A percentile compares a stretch with the other conserved stretches of the same genome.
Evolutionary conservation across 1,140 invertebrate species (phyloP).

Genomic region (Phocides pigmalion): DNA sequence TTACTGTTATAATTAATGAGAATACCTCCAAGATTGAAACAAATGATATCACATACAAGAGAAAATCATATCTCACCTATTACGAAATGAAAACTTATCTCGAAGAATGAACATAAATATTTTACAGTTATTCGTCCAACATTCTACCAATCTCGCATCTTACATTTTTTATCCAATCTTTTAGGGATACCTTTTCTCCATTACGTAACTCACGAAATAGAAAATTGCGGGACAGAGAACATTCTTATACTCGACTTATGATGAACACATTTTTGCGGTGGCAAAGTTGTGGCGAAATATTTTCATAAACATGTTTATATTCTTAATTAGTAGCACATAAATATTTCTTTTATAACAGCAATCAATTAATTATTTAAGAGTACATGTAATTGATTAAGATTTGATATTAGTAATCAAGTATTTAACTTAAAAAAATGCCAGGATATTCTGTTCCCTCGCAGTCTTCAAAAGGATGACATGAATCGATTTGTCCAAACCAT

Average conservation of each 20-base stretch:
- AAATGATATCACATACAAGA: too few relatives aligned
- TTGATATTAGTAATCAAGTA: too few relatives aligned
- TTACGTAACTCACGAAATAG: conserved; percentile 4
- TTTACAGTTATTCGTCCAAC: neutral
- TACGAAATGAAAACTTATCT: neutral
- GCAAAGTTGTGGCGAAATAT: neutral
- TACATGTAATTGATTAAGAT: too few relatives aligned
- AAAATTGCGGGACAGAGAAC: conserved; percentile 10
- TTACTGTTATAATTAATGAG: too few relatives aligned
- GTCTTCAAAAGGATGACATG: too few relatives aligned
- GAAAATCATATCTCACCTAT: neutral
- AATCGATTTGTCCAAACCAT: too few relatives aligned
- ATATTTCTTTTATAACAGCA: neutral
- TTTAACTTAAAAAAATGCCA: neutral
- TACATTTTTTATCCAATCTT: conserved; percentile 17
- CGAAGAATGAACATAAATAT: neutral
- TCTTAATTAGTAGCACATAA: neutral
- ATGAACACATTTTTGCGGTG: neutral
- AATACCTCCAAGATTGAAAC: too few relatives aligned
- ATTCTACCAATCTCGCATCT: conserved; percentile 4
- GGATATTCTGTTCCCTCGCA: too few relatives aligned
- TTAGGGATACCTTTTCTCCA: conserved; percentile 9
- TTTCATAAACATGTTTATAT: neutral
- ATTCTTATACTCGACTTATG: neutral
- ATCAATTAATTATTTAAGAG: too few relatives aligned